These are phyloP conservation scores for Daphoenositta chrysoptera DNA, from an alignment of 2,113 vertebrate genomes.

Conservation along the genomic window DNA sequence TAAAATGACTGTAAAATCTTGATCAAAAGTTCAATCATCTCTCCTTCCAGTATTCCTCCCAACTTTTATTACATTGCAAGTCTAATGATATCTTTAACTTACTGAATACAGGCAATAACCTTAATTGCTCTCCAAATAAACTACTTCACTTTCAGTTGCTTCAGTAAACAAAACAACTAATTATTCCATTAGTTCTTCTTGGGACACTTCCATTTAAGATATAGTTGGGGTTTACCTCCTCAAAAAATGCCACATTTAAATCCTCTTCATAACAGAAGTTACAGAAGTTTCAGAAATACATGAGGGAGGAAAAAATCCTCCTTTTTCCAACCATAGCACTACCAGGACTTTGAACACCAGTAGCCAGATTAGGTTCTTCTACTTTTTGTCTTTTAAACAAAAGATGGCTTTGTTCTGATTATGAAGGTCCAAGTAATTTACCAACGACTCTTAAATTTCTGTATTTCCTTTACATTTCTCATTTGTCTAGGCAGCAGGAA, in stretches of 20 bases:
- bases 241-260: not conserved
- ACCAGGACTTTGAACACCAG: not conserved
- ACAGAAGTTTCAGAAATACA: not conserved
- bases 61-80: not conserved
- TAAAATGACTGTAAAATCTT: not conserved
- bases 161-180: not conserved
- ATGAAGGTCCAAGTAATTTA: not conserved
- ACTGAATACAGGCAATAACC: not conserved
- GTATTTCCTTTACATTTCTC: not conserved
- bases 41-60: not conserved
- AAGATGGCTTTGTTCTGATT: not conserved
- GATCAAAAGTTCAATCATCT: not conserved
- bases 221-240: not conserved
- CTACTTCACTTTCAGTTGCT: not conserved
- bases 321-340: not conserved
- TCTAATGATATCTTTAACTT: not conserved
- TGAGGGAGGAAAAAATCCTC: fast-evolving
- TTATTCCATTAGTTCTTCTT: not conserved
- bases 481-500: not conserved
- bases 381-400: not conserved
- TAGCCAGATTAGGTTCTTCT: not conserved
- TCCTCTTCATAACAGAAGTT: not conserved
- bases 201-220: not conserved
- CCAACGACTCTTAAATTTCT: not conserved
- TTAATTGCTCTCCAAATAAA: not conserved